A percentile compares a stretch with the other conserved stretches of the same genome.
Evolutionary conservation across 2,888 invertebrate species (phyloP).

Genomic region (Acleris literana): DNA sequence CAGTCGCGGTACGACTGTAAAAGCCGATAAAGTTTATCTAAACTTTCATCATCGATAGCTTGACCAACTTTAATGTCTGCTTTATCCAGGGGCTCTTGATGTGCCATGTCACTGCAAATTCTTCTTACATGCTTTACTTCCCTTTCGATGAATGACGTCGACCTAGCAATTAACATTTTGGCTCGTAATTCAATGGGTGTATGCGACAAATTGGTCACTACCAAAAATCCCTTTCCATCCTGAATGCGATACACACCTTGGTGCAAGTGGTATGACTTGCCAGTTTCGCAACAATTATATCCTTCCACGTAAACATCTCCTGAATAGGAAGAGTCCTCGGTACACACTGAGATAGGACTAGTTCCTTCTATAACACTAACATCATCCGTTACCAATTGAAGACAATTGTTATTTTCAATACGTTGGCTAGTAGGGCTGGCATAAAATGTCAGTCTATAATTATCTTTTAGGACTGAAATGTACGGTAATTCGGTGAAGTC

Average conservation of each 20-base stretch:
- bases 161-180: background rate
- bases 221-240: background rate
- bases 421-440: background rate
- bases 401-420: no score
- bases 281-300: background rate
- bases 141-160: background rate
- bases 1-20: constrained; percentile 1
- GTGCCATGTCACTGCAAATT: background rate
- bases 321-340: background rate
- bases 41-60: background rate
- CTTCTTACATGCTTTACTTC: background rate
- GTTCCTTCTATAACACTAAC: background rate
- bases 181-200: background rate
- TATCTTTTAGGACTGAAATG: constrained; percentile 1
- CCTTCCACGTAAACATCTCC: constrained; percentile 1
- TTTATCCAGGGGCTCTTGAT: background rate
- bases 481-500: background rate
- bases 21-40: background rate
- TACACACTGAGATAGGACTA: background rate
- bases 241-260: no score
- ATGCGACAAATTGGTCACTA: background rate
- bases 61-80: background rate
- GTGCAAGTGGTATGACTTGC: no score
- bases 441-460: constrained; percentile 1
- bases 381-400: no score